Conservation (phyloP, 30 jellyfish, hydroid and myxozoan species). For the Nemopilema nomurai region DNA sequence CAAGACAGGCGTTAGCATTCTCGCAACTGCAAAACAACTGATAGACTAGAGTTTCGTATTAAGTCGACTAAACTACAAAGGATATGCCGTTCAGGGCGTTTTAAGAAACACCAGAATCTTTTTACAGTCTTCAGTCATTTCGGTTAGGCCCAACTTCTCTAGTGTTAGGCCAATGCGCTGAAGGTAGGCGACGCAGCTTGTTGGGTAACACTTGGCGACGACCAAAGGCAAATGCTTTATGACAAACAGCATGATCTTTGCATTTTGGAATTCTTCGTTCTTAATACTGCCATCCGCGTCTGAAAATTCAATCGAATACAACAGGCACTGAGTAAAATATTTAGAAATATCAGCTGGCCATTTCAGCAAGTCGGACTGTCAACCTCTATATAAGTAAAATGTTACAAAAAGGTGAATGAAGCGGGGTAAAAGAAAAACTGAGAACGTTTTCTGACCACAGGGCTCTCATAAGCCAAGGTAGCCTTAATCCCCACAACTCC, state of each 20-base stretch:
- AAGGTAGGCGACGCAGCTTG: slow-evolving; percentile 28
- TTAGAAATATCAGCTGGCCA: too few species aligned
- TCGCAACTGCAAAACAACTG: too few species aligned
- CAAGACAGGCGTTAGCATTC: too few species aligned
- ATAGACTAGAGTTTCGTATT: too few species aligned
- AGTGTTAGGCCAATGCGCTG: slow-evolving; percentile 45
- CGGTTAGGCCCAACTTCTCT: slow-evolving; percentile 52
- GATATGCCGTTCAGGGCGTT: background rate
- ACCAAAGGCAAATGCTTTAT: slow-evolving; percentile 57
- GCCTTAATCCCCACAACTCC: too few species aligned
- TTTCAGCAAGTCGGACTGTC: too few species aligned
- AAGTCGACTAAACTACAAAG: background rate
- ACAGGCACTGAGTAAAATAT: too few species aligned
- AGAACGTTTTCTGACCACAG: background rate
- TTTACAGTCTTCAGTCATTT: slow-evolving; percentile 71
- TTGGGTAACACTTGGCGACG: slow-evolving; percentile 28
- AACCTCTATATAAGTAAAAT: too few species aligned
- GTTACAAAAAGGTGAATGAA: background rate
- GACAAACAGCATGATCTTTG: slow-evolving; percentile 41
- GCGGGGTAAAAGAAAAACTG: background rate
- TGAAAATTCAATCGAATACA: background rate
- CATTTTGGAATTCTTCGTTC: slow-evolving; percentile 44
- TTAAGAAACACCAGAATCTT: slow-evolving; percentile 45
- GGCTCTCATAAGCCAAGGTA: too few species aligned
- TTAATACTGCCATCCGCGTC: slow-evolving; percentile 7